Base-by-base conservation (phyloP, 2,113 vertebrate genomes). In the Echinops telfairi region DNA sequence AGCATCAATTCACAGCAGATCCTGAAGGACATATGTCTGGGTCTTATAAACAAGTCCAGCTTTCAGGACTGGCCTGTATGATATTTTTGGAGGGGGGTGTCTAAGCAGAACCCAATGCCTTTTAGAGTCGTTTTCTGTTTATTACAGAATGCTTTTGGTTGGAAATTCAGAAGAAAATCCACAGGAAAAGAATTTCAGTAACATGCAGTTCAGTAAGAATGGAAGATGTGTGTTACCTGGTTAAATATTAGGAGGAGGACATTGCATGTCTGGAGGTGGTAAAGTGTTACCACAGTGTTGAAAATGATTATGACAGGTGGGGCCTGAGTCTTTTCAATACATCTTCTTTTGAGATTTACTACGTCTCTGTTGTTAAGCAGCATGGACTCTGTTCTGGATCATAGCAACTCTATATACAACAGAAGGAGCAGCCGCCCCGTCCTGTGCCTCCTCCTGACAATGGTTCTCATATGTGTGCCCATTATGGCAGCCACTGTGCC, bases 21-120 rank as follows among this genome's bases (percentile, higher is more conserved):
- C n/a, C 64, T 86, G 12, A 81, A 87, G 47, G 70, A 91, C 87
- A 92, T 66, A 12, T 22, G 36, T 29, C 38, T 81, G 16, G 5
- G 3, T 92, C 23, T 93, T 89, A 29, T 36, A 91, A 93, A 57
- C 57, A 93, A 90, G 60, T 77, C 43, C 6, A 91, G 2, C 38
- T 73, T 94, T 90, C 62, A 84, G 82, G 10, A 47, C 23, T 64
- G 25, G 11, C 12, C 47, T 7, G 7, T 62, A 4, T 43, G 81
- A 3, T 79, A 16, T 84, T 60, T 81, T 43, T 73, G 81, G 22
- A 17, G 60, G 22, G 47, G 9, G 47, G 47, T 53, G 12, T 53
- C 38, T 15, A 43, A 38, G 14, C 33, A 77, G 22, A 20, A 16
- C 9, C 1, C 4, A 19, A 1, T 86, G 22, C 5, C 25, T 10